Percentiles rank a stretch among this genome's conserved stretches.
Evolutionary conservation across 2,113 vertebrate genomes (phyloP).

Genomic region (Todiramphus chloris): DNA sequence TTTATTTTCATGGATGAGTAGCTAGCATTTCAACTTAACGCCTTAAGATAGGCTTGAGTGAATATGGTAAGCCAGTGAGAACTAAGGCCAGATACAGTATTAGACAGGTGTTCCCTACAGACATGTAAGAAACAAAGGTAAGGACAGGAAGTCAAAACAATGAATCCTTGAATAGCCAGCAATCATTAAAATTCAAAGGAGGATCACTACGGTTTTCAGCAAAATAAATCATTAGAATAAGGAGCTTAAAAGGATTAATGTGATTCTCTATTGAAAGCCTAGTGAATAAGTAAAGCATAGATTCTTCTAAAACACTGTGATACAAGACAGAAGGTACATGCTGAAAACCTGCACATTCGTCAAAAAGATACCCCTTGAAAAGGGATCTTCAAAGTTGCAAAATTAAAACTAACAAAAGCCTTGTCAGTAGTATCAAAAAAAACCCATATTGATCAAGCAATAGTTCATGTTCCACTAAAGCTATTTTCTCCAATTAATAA

Average conservation of each 20-base stretch:
- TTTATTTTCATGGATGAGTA: slow-evolving; percentile 80
- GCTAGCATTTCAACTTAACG: slow-evolving; percentile 75
- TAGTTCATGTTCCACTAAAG: not conserved
- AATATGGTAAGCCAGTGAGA: slow-evolving; percentile 80
- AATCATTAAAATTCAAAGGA: slow-evolving; percentile 92
- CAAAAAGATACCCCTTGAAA: slow-evolving; percentile 51
- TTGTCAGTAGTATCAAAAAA: not conserved
- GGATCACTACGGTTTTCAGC: slow-evolving; percentile 87
- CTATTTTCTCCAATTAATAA: slow-evolving; percentile 16
- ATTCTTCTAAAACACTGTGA: slow-evolving; percentile 77
- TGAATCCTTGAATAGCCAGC: slow-evolving; percentile 88
- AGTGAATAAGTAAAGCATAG: slow-evolving; percentile 79
- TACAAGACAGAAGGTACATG: slow-evolving; percentile 72
- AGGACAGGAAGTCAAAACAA: slow-evolving; percentile 94
- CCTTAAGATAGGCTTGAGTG: slow-evolving; percentile 83
- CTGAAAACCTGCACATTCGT: slow-evolving; percentile 69
- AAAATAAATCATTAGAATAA: slow-evolving; percentile 95
- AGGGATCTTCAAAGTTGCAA: slow-evolving; percentile 47
- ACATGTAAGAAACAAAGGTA: slow-evolving; percentile 88
- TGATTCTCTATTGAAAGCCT: slow-evolving; percentile 86
- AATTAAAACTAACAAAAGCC: slow-evolving; percentile 37
- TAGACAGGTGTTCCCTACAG: slow-evolving; percentile 89
- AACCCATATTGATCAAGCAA: slow-evolving; percentile 8
- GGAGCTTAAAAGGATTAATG: slow-evolving; percentile 92
- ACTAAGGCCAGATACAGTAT: slow-evolving; percentile 81